Base-by-base conservation (phyloP, 2,888 invertebrate genomes). In the Crioceris asparagi region DNA sequence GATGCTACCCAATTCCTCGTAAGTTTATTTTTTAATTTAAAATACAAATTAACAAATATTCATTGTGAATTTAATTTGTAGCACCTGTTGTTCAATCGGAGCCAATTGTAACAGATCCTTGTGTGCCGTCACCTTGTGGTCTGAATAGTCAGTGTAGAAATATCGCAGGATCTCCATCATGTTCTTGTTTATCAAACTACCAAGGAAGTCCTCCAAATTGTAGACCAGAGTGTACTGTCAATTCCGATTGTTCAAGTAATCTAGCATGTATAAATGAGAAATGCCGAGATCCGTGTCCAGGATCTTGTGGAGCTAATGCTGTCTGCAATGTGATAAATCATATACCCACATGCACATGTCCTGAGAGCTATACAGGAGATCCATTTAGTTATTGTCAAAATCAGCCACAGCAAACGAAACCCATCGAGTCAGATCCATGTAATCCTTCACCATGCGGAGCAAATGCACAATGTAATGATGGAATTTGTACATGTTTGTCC, bases 101-200 rank as follows among this genome's bases (percentile, higher is more conserved):
- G 29, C 61, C 64, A 35, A 65, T 61, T 48, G 62, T 61, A 32
- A 71, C 69, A 29, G 74, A 83, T 62, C 82, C 83, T 30, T 86
- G 86, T 56, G 56, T 75, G 36, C 84, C 83, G 16, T 78, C 82
- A 27, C 84, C 85, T 2, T 87, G 87, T 57, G 86, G 87, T 14
- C 73, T 77, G 17, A 79, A 83, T 56, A 77, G 84, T 5, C 71
- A 80, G 55, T 87, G 87, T 53, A 71, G 75, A 42, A 74, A 78
- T 47, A 64, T 71, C 10, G 74, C 76, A 41, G 74, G 73, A 21
- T 64, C 69, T n/a, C 79, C 83, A 17, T 75, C 79, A 17, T 87
- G 86, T 56, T 74, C 81, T 32, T 87, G 86, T 56, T 59, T 79
- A 38, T 66, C 75, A 21, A 75, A 74, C 49, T 85, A 78, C 55